Evolutionary conservation across 1,140 invertebrate genomes (phyloP).

Genomic region (Ruditapes philippinarum): DNA sequence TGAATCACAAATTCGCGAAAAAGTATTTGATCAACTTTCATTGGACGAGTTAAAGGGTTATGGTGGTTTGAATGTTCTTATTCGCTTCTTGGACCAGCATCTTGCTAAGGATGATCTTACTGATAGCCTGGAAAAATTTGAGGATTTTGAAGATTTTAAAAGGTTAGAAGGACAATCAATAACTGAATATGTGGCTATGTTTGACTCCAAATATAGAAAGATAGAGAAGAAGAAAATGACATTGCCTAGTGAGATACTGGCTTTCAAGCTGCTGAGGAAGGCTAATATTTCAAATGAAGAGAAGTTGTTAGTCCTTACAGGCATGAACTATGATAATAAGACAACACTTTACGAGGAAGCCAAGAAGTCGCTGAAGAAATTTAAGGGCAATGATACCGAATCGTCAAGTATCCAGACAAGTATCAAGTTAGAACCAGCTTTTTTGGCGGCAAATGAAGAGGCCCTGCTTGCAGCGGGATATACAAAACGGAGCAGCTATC

Average conservation of each 20-base stretch:
- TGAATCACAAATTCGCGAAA: background rate
- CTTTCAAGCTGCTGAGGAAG: slow-evolving; percentile 70
- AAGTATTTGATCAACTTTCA: background rate
- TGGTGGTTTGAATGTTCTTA: slow-evolving; percentile 47
- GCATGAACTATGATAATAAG: slow-evolving; percentile 71
- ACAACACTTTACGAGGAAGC: slow-evolving; percentile 69
- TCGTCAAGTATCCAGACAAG: background rate
- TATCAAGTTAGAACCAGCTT: slow-evolving; percentile 64
- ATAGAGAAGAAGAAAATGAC: slow-evolving; percentile 71
- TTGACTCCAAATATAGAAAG: slow-evolving; percentile 65
- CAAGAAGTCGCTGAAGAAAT: slow-evolving; percentile 64
- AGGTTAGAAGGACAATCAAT: slow-evolving; percentile 9
- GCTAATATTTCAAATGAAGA: slow-evolving; percentile 73
- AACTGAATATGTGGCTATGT: slow-evolving; percentile 7
- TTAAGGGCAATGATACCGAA: slow-evolving; percentile 21
- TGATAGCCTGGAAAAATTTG: slow-evolving; percentile 64
- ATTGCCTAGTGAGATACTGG: slow-evolving; percentile 67
- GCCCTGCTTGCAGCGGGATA: slow-evolving; percentile 58
- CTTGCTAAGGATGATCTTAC: slow-evolving; percentile 67
- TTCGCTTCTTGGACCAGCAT: slow-evolving; percentile 67
- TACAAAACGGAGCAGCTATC: background rate
- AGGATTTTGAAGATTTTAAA: slow-evolving; percentile 65
- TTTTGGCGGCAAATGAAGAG: slow-evolving; percentile 68
- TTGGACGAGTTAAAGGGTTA: slow-evolving; percentile 52
- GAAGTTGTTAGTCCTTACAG: slow-evolving; percentile 71